These are phyloP conservation scores for Callyntrura guangdongensis DNA, from an alignment of 2,888 invertebrate genomes.

Conservation along the genomic window DNA sequence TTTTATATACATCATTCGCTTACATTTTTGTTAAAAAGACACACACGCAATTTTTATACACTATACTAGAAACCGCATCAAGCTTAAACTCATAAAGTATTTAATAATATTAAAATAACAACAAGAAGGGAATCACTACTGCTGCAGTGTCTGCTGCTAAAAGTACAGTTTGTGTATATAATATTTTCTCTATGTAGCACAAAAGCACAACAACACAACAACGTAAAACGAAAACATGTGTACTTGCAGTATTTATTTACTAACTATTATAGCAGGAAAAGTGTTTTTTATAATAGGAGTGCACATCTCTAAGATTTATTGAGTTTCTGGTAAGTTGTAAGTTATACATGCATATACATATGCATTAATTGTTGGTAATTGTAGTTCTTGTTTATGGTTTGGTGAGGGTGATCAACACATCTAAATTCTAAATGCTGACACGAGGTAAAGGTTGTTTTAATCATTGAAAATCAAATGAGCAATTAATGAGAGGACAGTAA, in stretches of 20 bases:
- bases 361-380: constrained; percentile 56
- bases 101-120: constrained; percentile 41
- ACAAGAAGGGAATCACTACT: neutral
- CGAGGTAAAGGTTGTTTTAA: constrained; percentile 62
- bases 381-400: constrained; percentile 63
- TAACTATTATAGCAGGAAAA: neutral
- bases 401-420: constrained; percentile 65
- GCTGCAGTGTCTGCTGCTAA: neutral
- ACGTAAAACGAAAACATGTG: neutral
- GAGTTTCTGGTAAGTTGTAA: constrained; percentile 41
- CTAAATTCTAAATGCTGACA: constrained; percentile 60
- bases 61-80: constrained; percentile 10
- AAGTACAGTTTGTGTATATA: constrained; percentile 25
- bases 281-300: constrained; percentile 40
- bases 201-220: no score
- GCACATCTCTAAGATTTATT: constrained; percentile 40
- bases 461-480: constrained; percentile 34
- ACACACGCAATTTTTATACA: constrained; percentile 28
- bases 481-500: constrained; percentile 35
- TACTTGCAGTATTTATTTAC: constrained; percentile 26
- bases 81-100: constrained; percentile 18
- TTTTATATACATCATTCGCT: constrained; percentile 21
- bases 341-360: neutral
- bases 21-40: neutral
- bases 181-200: constrained; percentile 28